These are phyloP conservation scores for Oxystoma pomonae DNA, from an alignment of 2,888 invertebrate species.

Conservation along the genomic window DNA sequence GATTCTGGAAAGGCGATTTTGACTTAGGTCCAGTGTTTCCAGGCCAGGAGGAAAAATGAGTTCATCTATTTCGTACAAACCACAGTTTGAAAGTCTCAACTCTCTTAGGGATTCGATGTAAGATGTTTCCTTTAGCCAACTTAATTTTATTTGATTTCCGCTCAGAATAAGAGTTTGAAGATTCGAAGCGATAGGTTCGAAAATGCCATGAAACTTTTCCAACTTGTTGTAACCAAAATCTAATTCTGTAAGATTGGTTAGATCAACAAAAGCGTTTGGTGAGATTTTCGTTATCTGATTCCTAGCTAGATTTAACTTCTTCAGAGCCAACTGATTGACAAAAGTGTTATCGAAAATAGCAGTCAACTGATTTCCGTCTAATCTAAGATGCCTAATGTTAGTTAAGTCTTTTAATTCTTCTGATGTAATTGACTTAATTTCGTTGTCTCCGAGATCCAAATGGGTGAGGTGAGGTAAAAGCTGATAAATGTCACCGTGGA, in stretches of 20 bases:
- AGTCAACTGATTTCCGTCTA: slow-evolving; percentile 73
- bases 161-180: slow-evolving; percentile 64
- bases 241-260: slow-evolving; percentile 62
- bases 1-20: slow-evolving; percentile 61
- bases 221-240: slow-evolving; percentile 70
- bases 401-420: slow-evolving; percentile 66
- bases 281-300: slow-evolving; percentile 69
- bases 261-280: slow-evolving; percentile 65
- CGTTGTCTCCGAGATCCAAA: slow-evolving; percentile 73
- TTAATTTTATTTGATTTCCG: slow-evolving; percentile 59
- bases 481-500: slow-evolving; percentile 74
- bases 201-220: slow-evolving; percentile 29
- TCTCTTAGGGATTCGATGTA: slow-evolving; percentile 54
- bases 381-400: slow-evolving; percentile 57
- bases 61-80: slow-evolving; percentile 54
- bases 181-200: slow-evolving; percentile 51
- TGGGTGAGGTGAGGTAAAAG: slow-evolving; percentile 64
- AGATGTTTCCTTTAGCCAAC: slow-evolving; percentile 52
- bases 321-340: slow-evolving; percentile 52
- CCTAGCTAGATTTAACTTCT: slow-evolving; percentile 57
- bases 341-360: slow-evolving; percentile 66
- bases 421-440: slow-evolving; percentile 63
- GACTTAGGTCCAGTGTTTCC: slow-evolving; percentile 64
- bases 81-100: slow-evolving; percentile 57
- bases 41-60: slow-evolving; percentile 56